Base-by-base conservation (phyloP, 2,888 invertebrate species). In the Drosophila acutilabella region DNA sequence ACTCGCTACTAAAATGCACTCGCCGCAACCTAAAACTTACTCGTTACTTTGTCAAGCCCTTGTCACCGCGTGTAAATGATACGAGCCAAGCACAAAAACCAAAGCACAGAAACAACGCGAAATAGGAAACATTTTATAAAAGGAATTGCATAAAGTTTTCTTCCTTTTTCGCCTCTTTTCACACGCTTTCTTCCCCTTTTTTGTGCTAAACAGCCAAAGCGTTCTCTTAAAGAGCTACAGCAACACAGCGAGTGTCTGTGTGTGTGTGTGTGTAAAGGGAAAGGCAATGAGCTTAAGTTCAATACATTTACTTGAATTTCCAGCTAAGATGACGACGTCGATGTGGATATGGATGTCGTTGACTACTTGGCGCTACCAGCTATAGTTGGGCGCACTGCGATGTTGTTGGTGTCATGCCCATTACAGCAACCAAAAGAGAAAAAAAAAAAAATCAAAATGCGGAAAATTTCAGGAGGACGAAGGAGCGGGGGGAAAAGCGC, bases 261-360 rank as follows among this genome's bases (percentile, higher is more conserved):
- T 30, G 26, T 26, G 23, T 42, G 44, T 30, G 30, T 18, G 40
- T 14, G 81, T 84, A 82, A 82, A 84, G 86, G 50, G 61, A 74
- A 59, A 68, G 81, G 87, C 84, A 85, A 85, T 85, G 87, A 85
- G 84, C 84, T 85, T 85, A 87, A 84, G 84, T 85, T 85, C 84
- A 85, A 85, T 87, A 85, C 87, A 85, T 85, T 85, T 85, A 86
- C 87, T 81, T 84, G 84, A 87, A 80, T 83, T 76, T 85, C 52
- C 65, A 83, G 74, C 78, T 33, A 74, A 62, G 69, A 71, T 58
- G 78, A 65, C 64, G 74, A 74, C 71, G 48, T 40, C 47, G 78
- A 58, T 80, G 80, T 76, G n/a, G 70, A 50, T 50, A 33, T 30
- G 64, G 60, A 66, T 80, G 85, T 78, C 85, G 82, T 80, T 80